phyloP scores from a whole-genome alignment of 2,113 vertebrate genomes.

The Vulpes vulpes region DNA sequence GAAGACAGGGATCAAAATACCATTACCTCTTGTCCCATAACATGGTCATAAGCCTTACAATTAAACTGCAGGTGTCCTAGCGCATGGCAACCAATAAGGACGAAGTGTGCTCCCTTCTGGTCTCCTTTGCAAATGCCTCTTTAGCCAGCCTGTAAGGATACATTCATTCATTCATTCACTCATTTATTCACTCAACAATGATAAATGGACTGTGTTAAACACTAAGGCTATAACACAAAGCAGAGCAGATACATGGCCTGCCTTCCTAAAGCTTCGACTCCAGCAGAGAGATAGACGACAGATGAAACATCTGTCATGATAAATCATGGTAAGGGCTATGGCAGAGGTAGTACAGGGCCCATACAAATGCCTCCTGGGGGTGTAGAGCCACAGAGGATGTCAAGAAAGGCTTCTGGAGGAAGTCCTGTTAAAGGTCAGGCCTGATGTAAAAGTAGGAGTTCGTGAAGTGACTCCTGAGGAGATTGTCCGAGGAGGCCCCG shows the following conservation, averaged over 20 bases:
- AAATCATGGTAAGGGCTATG: not conserved
- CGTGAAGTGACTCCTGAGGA: not conserved
- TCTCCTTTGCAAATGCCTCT: not conserved
- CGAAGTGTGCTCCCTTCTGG: not conserved
- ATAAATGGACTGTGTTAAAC: not conserved
- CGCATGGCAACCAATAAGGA: not conserved
- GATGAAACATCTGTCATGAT: not conserved
- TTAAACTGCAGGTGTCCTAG: not conserved
- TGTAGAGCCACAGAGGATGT: not conserved
- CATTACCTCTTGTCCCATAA: not conserved
- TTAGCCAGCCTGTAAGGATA: not conserved
- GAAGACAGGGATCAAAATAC: not conserved
- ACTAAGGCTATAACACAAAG: not conserved
- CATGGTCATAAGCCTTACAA: not conserved
- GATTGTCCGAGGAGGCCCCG: not conserved
- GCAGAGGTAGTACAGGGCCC: not conserved
- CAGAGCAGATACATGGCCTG: not conserved
- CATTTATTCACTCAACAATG: not conserved
- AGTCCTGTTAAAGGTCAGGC: not conserved
- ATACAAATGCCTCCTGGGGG: fast-evolving
- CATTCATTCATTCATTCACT: not conserved
- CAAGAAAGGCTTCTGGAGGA: not conserved
- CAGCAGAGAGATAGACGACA: not conserved
- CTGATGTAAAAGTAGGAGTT: not conserved
- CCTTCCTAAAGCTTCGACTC: not conserved